Evolutionary conservation across 1,140 invertebrate species (phyloP).

Genomic region (Meteorus sp.): DNA sequence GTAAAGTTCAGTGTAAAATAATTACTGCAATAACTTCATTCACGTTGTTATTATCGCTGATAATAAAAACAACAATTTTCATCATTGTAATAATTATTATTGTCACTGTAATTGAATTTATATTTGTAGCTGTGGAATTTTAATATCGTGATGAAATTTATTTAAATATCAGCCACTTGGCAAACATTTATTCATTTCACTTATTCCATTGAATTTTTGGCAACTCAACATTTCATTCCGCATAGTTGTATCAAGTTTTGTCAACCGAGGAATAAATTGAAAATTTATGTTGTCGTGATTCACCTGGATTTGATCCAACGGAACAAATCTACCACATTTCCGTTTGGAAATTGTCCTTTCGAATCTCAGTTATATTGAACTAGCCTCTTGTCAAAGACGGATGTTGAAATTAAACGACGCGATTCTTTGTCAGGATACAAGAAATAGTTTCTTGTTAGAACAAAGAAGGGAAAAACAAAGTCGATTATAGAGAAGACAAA

Average conservation of each 20-base stretch:
- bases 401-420: slow-evolving; percentile 34
- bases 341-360: slow-evolving; percentile 30
- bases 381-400: slow-evolving; percentile 34
- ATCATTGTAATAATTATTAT: too few relatives aligned
- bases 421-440: background rate
- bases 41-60: too few relatives aligned
- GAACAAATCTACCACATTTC: slow-evolving; percentile 16
- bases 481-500: background rate
- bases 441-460: background rate
- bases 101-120: background rate
- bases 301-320: slow-evolving; percentile 30
- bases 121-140: too few relatives aligned
- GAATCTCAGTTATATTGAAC: slow-evolving; percentile 10
- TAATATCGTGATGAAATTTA: too few relatives aligned
- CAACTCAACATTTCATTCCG: slow-evolving; percentile 1
- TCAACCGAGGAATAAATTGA: slow-evolving; percentile 12
- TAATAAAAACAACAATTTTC: too few relatives aligned
- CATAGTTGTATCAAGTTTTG: too few relatives aligned
- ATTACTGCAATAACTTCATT: too few relatives aligned
- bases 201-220: slow-evolving; percentile 2
- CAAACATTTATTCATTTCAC: background rate
- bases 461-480: slow-evolving; percentile 1
- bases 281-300: slow-evolving; percentile 23
- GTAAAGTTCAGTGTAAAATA: slow-evolving; percentile 2
- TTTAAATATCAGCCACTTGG: too few relatives aligned